Evolutionary conservation across 2,888 invertebrate genomes (phyloP), one percentile per base, ranked within the genome.

Genomic region (Leptopilina syphax): DNA sequence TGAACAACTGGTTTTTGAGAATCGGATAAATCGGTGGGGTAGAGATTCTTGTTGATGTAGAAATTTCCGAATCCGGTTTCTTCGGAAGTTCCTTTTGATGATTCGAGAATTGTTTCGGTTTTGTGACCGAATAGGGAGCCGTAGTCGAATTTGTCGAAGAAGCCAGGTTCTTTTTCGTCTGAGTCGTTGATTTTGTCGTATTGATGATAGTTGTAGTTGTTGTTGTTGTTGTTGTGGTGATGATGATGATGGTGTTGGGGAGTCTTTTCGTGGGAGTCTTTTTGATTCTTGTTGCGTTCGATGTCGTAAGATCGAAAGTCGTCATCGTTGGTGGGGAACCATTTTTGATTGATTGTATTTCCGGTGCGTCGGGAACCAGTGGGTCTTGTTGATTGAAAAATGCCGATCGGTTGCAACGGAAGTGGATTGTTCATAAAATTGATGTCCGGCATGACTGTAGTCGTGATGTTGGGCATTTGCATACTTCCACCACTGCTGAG

Each of bases 401-500:
- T 18, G 18, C 67, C 57, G 12, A 41, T 18, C 4, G 77, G 77
- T 27, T 34, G 77, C 65, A 65, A 12, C 24, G 77, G 63, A 77
- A 54, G 27, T n/a, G 67, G 77, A 50, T 50, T 67, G 44, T 78
- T 66, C 67, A 78, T 78, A 54, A 65, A 57, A 50, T 57, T 65
- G 6, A 77, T 77, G 12, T 41, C 41, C 44, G 65, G 63, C 65
- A 77, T 77, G 65, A 24, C 47, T 12, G 65, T 18, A 10, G 65
- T 65, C 18, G 63, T 54, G 18, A 44, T 78, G 34, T 41, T 67
- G 54, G 77, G 12, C 47, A 50, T 57, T 44, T 77, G 81, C 41
- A 65, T 81, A 70, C 78, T 80, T 10, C 70, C 54, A 65, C 76
- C 79, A 27, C 57, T 77, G 34, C 77, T 77, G 12, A 81, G 66